Evolutionary conservation across 2,888 invertebrate genomes (phyloP), one percentile per base, ranked within the genome.

Genomic region (Sphaerophoria taeniata): DNA sequence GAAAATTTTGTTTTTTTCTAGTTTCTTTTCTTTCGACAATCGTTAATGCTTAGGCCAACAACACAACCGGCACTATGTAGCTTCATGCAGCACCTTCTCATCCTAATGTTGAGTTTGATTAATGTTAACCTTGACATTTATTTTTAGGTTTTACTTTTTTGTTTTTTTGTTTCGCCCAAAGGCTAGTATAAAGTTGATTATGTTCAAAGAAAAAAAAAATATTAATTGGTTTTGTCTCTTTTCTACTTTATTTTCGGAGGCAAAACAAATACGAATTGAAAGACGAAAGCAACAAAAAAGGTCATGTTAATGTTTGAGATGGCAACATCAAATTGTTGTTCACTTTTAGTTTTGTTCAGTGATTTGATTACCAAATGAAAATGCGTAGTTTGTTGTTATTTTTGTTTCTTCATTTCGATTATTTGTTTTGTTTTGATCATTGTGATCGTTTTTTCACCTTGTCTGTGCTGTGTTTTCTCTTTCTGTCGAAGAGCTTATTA

Each of bases 91-190:
- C 34, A 14, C 43, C n/a, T 47, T 12, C 2, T 33, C 61, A 49
- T 16, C 34, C 45, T 39, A 7, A 12, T 55, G 39, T 31, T 65
- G 56, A n/a, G 47, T 70, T 77, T 79, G 77, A 87, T 81, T 81
- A 77, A 77, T 87, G 88, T 77, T 88, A 90, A 90, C 90, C 90
- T 90, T 90, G 90, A 90, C 90, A 90, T 90, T 90, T 90, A 90
- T 90, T 90, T 90, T 88, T 90, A 90, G 79, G 43, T 72, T 58
- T 74, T 74, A 63, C 12, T 67, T 71, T 87, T 75, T 47, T 69
- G 70, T 43, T 67, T 71, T 87, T 79, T 47, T 33, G 51, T 67
- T 60, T 61, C 55, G 49, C 75, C 45, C 63, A 70, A 63, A 14
- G 14, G 47, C 70, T 63, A 31, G 24, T 24, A 24, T 24, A 24